A percentile compares a stretch with the other conserved stretches of the same genome.
Conservation (phyloP, 2,888 invertebrate genomes). For the Heliconius sara region DNA sequence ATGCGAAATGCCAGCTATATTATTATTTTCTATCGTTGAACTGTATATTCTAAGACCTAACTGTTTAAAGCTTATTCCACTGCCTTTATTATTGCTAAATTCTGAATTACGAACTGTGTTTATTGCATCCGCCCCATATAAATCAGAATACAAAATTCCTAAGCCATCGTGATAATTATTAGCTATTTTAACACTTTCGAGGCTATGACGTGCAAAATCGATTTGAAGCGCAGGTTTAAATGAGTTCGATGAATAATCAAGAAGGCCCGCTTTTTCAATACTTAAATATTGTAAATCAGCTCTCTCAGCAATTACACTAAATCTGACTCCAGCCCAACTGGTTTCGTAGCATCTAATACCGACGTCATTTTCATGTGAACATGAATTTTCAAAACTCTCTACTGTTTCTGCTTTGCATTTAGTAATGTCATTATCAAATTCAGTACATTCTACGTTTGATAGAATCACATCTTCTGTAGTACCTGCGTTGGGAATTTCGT, state of each 20-base stretch:
- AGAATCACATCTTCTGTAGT: slow-evolving; percentile 90
- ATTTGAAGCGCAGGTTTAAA: slow-evolving; percentile 96
- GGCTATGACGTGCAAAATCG: slow-evolving; percentile 91
- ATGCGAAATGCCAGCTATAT: slow-evolving; percentile 94
- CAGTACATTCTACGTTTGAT: slow-evolving; percentile 95
- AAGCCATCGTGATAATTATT: slow-evolving; percentile 97
- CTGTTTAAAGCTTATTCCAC: slow-evolving; percentile 95
- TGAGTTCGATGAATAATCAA: slow-evolving; percentile 94
- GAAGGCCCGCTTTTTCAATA: slow-evolving; percentile 95
- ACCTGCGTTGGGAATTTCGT: slow-evolving; percentile 91
- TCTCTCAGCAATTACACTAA: slow-evolving; percentile 94
- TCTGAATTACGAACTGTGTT: slow-evolving; percentile 93
- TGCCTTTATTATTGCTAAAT: slow-evolving; percentile 92
- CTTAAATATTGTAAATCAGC: slow-evolving; percentile 94
- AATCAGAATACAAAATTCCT: slow-evolving; percentile 96
- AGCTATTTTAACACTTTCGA: slow-evolving; percentile 91
- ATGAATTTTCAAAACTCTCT: slow-evolving; percentile 94
- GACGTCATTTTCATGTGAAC: slow-evolving; percentile 93
- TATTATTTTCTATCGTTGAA: slow-evolving; percentile 92
- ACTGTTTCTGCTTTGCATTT: slow-evolving; percentile 91
- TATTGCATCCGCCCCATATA: slow-evolving; percentile 92
- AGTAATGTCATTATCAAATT: slow-evolving; percentile 95
- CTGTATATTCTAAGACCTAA: slow-evolving; percentile 92
- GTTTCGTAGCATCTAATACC: slow-evolving; percentile 94
- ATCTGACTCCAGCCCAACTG: slow-evolving; percentile 96